Evolutionary conservation across 2,888 invertebrate genomes (phyloP).

Genomic region (Zelleria hepariella): DNA sequence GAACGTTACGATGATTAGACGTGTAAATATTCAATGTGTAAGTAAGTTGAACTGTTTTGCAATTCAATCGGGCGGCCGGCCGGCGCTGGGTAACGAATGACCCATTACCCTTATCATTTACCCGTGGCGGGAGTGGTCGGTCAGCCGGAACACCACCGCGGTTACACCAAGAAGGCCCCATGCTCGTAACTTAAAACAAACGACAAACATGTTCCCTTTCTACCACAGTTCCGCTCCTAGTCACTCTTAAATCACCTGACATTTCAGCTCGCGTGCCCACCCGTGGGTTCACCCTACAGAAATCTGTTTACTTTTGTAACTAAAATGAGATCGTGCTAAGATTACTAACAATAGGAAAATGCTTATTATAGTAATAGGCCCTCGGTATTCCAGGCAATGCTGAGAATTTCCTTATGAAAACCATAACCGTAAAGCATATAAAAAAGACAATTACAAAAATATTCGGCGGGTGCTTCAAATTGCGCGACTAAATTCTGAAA

Average conservation of each 20-base stretch:
- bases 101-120: slow-evolving; percentile 36
- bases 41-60: slow-evolving; percentile 39
- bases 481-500: slow-evolving; percentile 44
- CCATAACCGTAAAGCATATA: slow-evolving; percentile 23
- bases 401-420: slow-evolving; percentile 36
- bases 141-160: slow-evolving; percentile 15
- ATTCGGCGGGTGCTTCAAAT: slow-evolving; percentile 49
- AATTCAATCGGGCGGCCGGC: slow-evolving; percentile 48
- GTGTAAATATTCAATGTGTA: slow-evolving; percentile 56
- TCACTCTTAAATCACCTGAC: slow-evolving; percentile 14
- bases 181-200: slow-evolving; percentile 15
- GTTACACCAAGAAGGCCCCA: slow-evolving; percentile 10
- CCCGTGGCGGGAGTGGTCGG: slow-evolving; percentile 15
- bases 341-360: neutral
- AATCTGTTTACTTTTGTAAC: slow-evolving; percentile 10
- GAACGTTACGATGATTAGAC: slow-evolving; percentile 43
- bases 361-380: neutral
- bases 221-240: slow-evolving; percentile 13
- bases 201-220: slow-evolving; percentile 15
- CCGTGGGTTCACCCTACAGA: slow-evolving; percentile 11
- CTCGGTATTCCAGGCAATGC: neutral
- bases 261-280: slow-evolving; percentile 10
- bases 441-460: slow-evolving; percentile 31
- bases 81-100: slow-evolving; percentile 46
- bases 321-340: slow-evolving; percentile 1